Percentiles rank a stretch among this genome's conserved stretches.
These are phyloP conservation scores for Liodrosophila aerea DNA, from an alignment of 2,888 invertebrate genomes.

Conservation along the genomic window DNA sequence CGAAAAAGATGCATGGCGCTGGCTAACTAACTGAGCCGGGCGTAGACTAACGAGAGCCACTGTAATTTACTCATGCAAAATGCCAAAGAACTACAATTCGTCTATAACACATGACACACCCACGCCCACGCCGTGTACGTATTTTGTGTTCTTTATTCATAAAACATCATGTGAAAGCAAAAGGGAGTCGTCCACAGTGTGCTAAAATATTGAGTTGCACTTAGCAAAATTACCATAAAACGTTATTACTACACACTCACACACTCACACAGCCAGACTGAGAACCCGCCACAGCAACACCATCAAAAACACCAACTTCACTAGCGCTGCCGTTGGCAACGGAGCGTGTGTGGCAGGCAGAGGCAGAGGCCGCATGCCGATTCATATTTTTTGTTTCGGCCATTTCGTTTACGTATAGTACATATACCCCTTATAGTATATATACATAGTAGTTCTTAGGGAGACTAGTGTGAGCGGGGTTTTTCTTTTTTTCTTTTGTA, in stretches of 20 bases:
- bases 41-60: slow-evolving; percentile 8
- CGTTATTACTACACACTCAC: slow-evolving; percentile 58
- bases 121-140: too few relatives aligned
- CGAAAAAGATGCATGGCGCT: slow-evolving; percentile 31
- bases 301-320: slow-evolving; percentile 7
- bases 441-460: background rate
- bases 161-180: slow-evolving; percentile 45
- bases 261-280: slow-evolving; percentile 2
- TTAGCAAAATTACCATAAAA: slow-evolving; percentile 72
- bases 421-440: background rate
- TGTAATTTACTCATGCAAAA: slow-evolving; percentile 13
- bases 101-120: too few relatives aligned
- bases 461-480: background rate
- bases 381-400: slow-evolving; percentile 60
- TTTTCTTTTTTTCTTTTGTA: slow-evolving; percentile 33
- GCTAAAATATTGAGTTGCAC: slow-evolving; percentile 56
- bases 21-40: slow-evolving; percentile 8
- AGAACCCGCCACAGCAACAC: slow-evolving; percentile 9
- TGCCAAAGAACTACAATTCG: slow-evolving; percentile 2
- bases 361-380: slow-evolving; percentile 42
- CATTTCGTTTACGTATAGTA: slow-evolving; percentile 20
- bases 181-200: slow-evolving; percentile 20
- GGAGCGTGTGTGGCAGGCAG: slow-evolving; percentile 4
- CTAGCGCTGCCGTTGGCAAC: slow-evolving; percentile 5
- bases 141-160: slow-evolving; percentile 56